phyloP scores from a whole-genome alignment of 2,113 vertebrate genomes.

The Carassius gibelio region DNA sequence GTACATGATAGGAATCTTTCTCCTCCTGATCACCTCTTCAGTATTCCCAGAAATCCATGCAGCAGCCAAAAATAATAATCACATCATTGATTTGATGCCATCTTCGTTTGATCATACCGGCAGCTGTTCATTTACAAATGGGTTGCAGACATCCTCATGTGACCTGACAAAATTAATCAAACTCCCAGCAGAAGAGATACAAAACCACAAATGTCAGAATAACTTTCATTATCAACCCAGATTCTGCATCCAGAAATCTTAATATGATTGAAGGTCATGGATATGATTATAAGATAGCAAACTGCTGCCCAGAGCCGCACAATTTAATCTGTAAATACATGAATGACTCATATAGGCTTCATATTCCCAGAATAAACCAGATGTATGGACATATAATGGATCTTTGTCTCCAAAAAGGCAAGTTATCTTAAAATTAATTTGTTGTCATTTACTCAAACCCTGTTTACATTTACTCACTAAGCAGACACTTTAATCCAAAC shows the following conservation, averaged over 20 bases:
- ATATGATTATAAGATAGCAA: background rate
- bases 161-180: slow-evolving; percentile 24
- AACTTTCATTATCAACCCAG: slow-evolving; percentile 1
- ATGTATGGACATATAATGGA: background rate
- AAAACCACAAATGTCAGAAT: slow-evolving; percentile 27
- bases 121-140: background rate
- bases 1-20: background rate
- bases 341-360: background rate
- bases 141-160: slow-evolving; percentile 27
- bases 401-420: background rate
- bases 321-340: background rate
- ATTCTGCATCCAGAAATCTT: slow-evolving; percentile 4
- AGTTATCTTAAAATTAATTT: background rate
- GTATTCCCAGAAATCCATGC: slow-evolving; percentile 34
- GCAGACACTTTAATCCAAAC: background rate
- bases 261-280: slow-evolving; percentile 11
- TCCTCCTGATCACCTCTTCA: background rate
- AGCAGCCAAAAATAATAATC: slow-evolving; percentile 14
- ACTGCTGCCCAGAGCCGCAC: background rate
- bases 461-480: background rate
- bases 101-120: slow-evolving; percentile 10
- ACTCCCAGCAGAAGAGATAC: background rate
- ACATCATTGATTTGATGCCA: slow-evolving; percentile 30
- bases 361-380: background rate
- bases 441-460: background rate